These are phyloP conservation scores for Drymodes brunneopygia DNA, from an alignment of 2,113 vertebrate species.

Conservation along the genomic window DNA sequence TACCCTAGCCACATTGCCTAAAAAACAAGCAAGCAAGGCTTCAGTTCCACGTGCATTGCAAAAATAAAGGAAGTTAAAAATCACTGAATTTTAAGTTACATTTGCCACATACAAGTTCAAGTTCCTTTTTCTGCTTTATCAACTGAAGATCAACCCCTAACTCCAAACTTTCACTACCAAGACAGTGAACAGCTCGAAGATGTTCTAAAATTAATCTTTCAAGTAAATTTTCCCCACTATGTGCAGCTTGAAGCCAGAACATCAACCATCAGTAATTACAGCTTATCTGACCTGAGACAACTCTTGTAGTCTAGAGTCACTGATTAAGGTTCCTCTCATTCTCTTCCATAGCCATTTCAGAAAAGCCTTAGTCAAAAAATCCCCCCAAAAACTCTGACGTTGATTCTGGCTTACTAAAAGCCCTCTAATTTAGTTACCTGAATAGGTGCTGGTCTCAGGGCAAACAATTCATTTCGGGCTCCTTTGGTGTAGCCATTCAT, in stretches of 20 bases:
- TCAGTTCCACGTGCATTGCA: background rate
- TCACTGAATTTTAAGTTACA: fast-evolving
- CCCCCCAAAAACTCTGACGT: background rate
- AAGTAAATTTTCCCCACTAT: background rate
- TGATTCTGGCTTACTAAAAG: background rate
- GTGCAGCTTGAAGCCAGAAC: background rate
- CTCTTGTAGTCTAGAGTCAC: background rate
- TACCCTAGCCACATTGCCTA: slow-evolving; percentile 98
- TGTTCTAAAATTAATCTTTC: background rate
- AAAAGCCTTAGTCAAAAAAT: background rate
- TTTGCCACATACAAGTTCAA: background rate
- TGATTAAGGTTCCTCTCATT: background rate
- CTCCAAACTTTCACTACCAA: background rate
- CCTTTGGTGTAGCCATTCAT: slow-evolving; percentile 99
- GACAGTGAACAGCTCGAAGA: background rate
- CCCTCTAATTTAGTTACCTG: slow-evolving; percentile 75
- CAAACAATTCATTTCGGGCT: slow-evolving; percentile 95
- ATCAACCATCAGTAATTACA: background rate
- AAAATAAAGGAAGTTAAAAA: background rate
- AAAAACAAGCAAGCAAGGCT: background rate
- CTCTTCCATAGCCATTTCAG: background rate
- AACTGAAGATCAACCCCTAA: background rate
- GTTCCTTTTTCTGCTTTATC: background rate
- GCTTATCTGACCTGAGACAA: background rate
- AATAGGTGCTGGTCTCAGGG: slow-evolving; percentile 90